Evolutionary conservation across 2,888 invertebrate species (phyloP).

Genomic region (Brenthis ino): DNA sequence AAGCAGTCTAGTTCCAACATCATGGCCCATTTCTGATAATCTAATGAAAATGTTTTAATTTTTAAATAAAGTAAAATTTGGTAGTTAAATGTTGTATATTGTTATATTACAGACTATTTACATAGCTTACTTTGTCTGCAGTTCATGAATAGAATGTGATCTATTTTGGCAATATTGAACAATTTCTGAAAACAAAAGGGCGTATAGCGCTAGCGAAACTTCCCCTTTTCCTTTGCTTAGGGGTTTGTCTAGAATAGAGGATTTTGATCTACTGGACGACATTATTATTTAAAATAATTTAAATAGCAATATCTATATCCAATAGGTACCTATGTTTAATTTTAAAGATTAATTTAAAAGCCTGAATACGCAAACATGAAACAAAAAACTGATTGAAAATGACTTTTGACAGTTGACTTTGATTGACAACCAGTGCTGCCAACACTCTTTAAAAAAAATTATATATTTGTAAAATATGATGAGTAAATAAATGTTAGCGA

Average conservation of each 20-base stretch:
- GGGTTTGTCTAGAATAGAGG: constrained; percentile 94
- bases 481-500: too few relatives aligned
- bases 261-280: constrained; percentile 84
- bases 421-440: too few relatives aligned
- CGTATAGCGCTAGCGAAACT: constrained; percentile 95
- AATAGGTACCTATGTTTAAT: too few relatives aligned
- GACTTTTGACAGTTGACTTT: too few relatives aligned
- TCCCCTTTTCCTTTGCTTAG: constrained; percentile 96
- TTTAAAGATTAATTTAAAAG: too few relatives aligned
- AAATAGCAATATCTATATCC: background rate
- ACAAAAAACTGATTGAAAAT: too few relatives aligned
- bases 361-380: too few relatives aligned
- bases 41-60: constrained; percentile 82
- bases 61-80: too few relatives aligned
- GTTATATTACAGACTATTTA: background rate
- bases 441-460: too few relatives aligned
- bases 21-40: constrained; percentile 95
- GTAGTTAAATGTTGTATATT: too few relatives aligned
- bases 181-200: constrained; percentile 97
- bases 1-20: constrained; percentile 95
- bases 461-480: too few relatives aligned
- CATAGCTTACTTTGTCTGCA: constrained; percentile 93
- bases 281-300: constrained; percentile 44
- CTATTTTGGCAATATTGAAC: constrained; percentile 99
- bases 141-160: constrained; percentile 96